Conservation (phyloP, 2,113 vertebrate species). For the Heterocephalus glaber region DNA sequence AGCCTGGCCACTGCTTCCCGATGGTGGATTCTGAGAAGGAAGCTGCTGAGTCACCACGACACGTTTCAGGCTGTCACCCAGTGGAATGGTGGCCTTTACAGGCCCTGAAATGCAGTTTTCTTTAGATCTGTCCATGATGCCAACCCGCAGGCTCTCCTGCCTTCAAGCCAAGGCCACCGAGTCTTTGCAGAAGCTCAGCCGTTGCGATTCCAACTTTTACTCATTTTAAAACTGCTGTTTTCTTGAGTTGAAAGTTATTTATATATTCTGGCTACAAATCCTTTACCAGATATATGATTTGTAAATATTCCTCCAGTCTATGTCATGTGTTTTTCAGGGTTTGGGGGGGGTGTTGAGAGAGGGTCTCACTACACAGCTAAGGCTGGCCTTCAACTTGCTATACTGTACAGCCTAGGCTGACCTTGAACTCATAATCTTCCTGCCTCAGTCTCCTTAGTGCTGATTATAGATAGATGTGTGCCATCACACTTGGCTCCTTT, state of each 20-base stretch:
- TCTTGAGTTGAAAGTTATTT: neutral
- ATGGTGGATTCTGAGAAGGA: constrained; percentile 73
- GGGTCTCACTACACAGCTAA: neutral
- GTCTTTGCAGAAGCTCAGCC: constrained; percentile 30
- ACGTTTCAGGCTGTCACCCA: constrained; percentile 86
- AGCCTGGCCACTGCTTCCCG: constrained; percentile 74
- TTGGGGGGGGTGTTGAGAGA: neutral
- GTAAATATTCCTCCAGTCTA: neutral
- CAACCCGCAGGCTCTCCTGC: neutral
- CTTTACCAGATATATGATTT: neutral
- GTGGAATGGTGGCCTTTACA: constrained; percentile 63
- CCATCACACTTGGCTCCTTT: neutral
- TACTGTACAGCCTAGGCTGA: neutral
- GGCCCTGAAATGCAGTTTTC: constrained; percentile 79
- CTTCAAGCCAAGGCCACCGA: accelerated
- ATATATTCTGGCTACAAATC: neutral
- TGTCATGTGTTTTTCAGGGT: neutral
- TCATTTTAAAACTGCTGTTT: neutral
- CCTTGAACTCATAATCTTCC: neutral
- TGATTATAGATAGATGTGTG: neutral
- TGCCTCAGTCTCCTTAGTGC: neutral
- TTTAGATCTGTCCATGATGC: constrained; percentile 84
- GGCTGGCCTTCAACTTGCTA: neutral
- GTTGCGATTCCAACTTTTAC: constrained; percentile 77
- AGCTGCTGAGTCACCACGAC: constrained; percentile 84